Evolutionary conservation across 2,888 invertebrate genomes (phyloP), one percentile per base, ranked within the genome.

Genomic region (Drosophila nr. perissopoda): DNA sequence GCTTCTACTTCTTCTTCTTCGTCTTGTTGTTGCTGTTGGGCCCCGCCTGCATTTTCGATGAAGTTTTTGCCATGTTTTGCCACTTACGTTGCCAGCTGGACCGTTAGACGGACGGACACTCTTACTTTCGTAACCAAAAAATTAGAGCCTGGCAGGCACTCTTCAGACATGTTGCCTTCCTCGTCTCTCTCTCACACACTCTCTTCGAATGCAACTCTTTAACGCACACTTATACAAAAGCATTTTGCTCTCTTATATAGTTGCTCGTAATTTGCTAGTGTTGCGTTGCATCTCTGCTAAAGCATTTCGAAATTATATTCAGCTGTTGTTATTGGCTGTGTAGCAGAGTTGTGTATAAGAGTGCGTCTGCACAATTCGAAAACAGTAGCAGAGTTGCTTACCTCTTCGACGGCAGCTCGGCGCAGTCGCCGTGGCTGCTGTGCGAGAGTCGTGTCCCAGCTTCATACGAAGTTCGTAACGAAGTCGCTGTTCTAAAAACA

Each of bases 101-200:
- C 59, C 58, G 27, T 10, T n/a, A 21, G 66, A 58, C 31, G 33
- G 38, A 59, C 49, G 18, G 7, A n/a, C 72, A 86, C 87, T 88
- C 76, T 84, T 79, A 83, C 89, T 84, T 84, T 84, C 81, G 69
- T 78, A 81, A 73, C 73, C 83, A 75, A 77, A 87, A 42, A 42
- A 57, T 78, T 66, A 58, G 64, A 58, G 78, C 56, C 68, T 61
- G 67, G 29, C 64, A 69, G 67, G 29, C 64, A 69, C 73, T 45
- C 45, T 67, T 77, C 69, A 80, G 78, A 80, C 75, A 85, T 77
- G 85, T 82, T 82, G 69, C 62, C 33, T 36, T 13, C 13, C 16
- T 21, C 36, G 7, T 16, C 27, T 27, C 59, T n/a, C 63, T 57
- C 73, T 64, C 25, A 8, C 10, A 25, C 21, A 25, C 57, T 13